These are phyloP conservation scores for Punctoribates punctum DNA, from an alignment of 2,888 invertebrate genomes.

Conservation along the genomic window DNA sequence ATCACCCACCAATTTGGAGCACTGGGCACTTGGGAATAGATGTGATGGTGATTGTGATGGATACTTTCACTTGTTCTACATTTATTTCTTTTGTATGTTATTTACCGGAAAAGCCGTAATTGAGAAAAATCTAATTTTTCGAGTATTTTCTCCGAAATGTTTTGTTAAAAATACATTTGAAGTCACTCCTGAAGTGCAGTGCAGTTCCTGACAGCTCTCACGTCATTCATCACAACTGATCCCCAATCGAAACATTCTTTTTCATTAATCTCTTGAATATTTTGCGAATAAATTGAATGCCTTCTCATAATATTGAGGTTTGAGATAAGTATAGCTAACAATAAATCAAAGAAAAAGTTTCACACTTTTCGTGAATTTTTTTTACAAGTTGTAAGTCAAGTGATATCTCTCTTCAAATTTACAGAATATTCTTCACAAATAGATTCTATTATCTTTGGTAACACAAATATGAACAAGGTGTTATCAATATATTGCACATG, in stretches of 20 bases:
- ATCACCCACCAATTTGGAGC: too few species aligned
- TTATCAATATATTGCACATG: too few species aligned
- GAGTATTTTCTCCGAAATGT: not conserved
- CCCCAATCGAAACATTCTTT: not conserved
- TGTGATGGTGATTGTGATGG: too few species aligned
- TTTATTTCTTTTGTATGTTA: too few species aligned
- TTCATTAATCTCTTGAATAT: not conserved
- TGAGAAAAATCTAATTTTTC: too few species aligned
- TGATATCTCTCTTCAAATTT: not conserved
- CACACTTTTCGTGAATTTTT: not conserved
- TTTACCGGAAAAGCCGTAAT: too few species aligned
- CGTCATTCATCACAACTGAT: conserved; percentile 10
- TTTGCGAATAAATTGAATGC: not conserved
- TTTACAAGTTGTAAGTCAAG: not conserved
- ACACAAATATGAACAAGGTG: too few species aligned
- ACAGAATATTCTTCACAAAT: too few species aligned
- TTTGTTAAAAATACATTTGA: not conserved
- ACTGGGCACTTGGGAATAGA: too few species aligned
- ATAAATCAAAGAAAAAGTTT: not conserved
- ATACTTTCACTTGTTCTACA: too few species aligned
- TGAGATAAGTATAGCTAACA: not conserved
- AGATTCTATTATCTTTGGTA: too few species aligned
- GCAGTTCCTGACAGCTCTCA: not conserved
- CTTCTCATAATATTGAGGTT: not conserved
- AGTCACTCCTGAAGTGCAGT: not conserved